These are phyloP conservation scores for Elaphurus davidianus DNA, from an alignment of 2,113 vertebrate species.

Conservation along the genomic window DNA sequence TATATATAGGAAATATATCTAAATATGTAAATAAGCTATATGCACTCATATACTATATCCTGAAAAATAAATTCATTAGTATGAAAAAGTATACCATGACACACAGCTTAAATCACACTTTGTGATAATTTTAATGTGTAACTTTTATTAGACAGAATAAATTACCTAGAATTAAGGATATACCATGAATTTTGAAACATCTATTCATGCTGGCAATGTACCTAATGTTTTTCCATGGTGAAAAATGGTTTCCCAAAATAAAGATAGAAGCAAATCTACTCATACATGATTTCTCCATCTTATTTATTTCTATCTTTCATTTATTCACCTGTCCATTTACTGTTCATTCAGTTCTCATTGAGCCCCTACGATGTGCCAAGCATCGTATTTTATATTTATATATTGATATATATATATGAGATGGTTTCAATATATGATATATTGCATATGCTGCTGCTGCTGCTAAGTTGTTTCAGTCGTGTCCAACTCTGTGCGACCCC, in stretches of 20 bases:
- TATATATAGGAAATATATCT: slow-evolving; percentile 45
- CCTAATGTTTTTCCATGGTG: background rate
- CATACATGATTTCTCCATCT: background rate
- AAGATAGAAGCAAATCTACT: background rate
- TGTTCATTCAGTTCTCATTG: background rate
- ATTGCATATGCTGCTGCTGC: background rate
- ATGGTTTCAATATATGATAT: background rate
- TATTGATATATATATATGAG: background rate
- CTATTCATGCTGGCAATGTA: background rate
- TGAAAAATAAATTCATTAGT: slow-evolving; percentile 55
- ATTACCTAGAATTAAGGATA: slow-evolving; percentile 44
- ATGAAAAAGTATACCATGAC: slow-evolving; percentile 42
- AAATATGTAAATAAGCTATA: slow-evolving; percentile 63
- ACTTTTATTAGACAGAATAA: slow-evolving; percentile 40
- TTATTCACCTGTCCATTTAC: background rate
- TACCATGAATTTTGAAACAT: slow-evolving; percentile 42
- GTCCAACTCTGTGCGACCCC: fast-evolving
- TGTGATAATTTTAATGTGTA: slow-evolving; percentile 49
- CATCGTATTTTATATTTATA: background rate
- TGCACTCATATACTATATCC: background rate
- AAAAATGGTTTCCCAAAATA: background rate
- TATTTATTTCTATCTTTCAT: background rate
- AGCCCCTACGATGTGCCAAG: background rate
- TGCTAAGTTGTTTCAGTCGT: background rate
- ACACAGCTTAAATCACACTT: slow-evolving; percentile 61